Percentiles rank a stretch among this genome's conserved stretches.
Conservation (phyloP, 2,888 invertebrate species). For the Bibio marci region DNA sequence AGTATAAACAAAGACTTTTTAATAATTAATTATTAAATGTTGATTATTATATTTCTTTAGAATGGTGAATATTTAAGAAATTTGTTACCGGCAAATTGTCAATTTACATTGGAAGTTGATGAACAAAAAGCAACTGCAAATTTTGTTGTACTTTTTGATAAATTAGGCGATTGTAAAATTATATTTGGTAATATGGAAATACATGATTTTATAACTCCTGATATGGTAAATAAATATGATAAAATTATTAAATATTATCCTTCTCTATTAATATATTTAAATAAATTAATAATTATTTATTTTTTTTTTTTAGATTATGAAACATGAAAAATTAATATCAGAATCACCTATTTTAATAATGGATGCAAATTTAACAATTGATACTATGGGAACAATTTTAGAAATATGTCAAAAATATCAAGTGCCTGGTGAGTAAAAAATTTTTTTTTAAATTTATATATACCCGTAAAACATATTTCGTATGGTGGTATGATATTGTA, state of each 20-base stretch:
- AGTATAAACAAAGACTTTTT: too few relatives aligned
- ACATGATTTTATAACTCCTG: conserved; percentile 48
- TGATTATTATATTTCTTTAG: conserved; percentile 6
- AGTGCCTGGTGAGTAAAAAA: conserved; percentile 53
- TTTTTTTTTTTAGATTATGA: conserved; percentile 34
- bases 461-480: too few relatives aligned
- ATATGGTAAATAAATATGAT: conserved; percentile 34
- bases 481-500: too few relatives aligned
- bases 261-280: background rate
- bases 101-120: conserved; percentile 19
- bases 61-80: conserved; percentile 28
- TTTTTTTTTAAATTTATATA: background rate
- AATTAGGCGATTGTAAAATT: conserved; percentile 57
- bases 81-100: conserved; percentile 23
- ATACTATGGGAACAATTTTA: conserved; percentile 46
- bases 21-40: too few relatives aligned
- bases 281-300: background rate
- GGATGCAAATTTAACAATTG: conserved; percentile 64
- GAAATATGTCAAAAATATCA: conserved; percentile 38
- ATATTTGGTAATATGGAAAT: conserved; percentile 75
- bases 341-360: conserved; percentile 57
- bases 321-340: conserved; percentile 38
- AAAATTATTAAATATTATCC: background rate
- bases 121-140: conserved; percentile 38
- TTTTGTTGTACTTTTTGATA: conserved; percentile 59